Percentiles rank a stretch among this genome's conserved stretches.
Evolutionary conservation across 1,140 invertebrate genomes (phyloP).

Genomic region (Cyclina sinensis): DNA sequence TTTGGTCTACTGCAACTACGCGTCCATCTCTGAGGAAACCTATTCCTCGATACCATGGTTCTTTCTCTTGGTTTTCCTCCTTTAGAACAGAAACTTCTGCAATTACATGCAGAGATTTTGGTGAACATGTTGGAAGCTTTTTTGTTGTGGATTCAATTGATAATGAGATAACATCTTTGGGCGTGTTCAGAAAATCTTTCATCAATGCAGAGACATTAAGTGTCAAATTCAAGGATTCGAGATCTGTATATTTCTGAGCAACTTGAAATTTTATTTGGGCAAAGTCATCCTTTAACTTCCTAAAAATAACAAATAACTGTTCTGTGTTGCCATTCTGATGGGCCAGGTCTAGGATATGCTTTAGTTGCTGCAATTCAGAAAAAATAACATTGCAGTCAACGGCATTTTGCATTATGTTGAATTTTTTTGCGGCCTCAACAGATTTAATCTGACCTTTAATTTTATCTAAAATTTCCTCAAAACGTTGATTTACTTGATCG

Average conservation of each 20-base stretch:
- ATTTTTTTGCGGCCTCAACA: neutral
- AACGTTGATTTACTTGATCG: neutral
- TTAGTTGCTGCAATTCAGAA: neutral
- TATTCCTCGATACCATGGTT: slow-evolving; percentile 11
- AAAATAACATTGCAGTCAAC: neutral
- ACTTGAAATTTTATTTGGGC: neutral
- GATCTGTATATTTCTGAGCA: neutral
- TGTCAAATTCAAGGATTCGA: neutral
- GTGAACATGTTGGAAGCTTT: neutral
- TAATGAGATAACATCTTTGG: neutral
- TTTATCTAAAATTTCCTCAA: neutral
- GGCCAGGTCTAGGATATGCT: neutral
- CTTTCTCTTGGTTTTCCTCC: neutral
- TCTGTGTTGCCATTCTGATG: neutral
- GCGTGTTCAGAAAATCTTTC: neutral
- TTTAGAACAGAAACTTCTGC: neutral
- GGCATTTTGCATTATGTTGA: neutral
- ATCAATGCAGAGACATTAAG: neutral
- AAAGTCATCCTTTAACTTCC: neutral
- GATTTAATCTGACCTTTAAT: neutral
- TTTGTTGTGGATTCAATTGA: neutral
- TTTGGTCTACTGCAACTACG: slow-evolving; percentile 22
- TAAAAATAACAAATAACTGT: neutral
- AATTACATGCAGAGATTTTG: neutral
- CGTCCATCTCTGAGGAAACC: slow-evolving; percentile 8